Evolutionary conservation across 2,113 vertebrate species (phyloP).

Genomic region (Gavialis gangeticus): DNA sequence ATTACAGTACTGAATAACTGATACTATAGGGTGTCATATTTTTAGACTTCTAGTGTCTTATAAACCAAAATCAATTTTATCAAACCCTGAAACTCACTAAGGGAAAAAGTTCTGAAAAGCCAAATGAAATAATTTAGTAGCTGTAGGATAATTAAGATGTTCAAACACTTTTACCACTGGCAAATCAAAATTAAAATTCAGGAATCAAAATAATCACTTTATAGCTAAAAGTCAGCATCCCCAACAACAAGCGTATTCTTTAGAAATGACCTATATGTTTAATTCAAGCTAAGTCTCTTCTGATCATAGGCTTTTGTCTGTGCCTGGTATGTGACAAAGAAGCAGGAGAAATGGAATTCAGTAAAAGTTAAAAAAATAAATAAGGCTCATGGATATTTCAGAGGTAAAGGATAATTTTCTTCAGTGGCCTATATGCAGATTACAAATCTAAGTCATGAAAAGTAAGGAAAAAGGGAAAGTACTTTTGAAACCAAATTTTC

Average conservation of each 20-base stretch:
- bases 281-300: background rate
- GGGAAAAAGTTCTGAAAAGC: background rate
- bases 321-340: background rate
- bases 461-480: background rate
- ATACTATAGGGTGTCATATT: background rate
- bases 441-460: background rate
- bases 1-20: background rate
- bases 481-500: background rate
- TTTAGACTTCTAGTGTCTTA: background rate
- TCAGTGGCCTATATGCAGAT: background rate
- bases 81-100: background rate
- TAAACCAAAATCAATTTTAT: slow-evolving; percentile 14
- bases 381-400: background rate
- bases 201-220: background rate
- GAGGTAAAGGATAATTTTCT: background rate
- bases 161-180: background rate
- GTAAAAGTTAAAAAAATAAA: background rate
- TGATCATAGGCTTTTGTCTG: accelerated
- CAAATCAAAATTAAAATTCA: background rate
- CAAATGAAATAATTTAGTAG: background rate
- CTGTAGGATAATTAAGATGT: background rate
- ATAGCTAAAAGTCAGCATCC: background rate
- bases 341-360: background rate
- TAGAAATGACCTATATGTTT: background rate
- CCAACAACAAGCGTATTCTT: background rate